phyloP scores from a whole-genome alignment of 2,797 vertebrate genomes.

The Petrocephalus sullivani region DNA sequence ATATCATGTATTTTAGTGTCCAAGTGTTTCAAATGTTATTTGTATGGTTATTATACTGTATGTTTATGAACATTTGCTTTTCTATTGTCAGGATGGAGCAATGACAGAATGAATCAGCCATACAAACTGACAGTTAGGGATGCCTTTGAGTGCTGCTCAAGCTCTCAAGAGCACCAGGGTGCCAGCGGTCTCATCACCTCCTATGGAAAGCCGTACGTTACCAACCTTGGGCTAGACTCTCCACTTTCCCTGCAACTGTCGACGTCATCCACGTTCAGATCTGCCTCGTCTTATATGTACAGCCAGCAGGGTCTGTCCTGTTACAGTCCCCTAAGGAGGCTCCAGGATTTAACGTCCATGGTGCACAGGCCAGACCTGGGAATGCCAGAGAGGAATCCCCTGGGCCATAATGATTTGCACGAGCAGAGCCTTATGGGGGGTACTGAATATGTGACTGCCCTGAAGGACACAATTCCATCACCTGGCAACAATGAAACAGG shows the following conservation, averaged over 20 bases:
- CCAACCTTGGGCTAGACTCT: slow-evolving; percentile 60
- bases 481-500: slow-evolving; percentile 46
- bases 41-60: neutral
- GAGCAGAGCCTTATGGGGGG: slow-evolving; percentile 54
- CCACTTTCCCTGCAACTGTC: slow-evolving; percentile 58
- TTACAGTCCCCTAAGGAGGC: slow-evolving; percentile 80
- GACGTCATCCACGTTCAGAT: slow-evolving; percentile 54
- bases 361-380: slow-evolving; percentile 61
- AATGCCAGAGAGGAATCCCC: slow-evolving; percentile 47
- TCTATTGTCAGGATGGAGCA: slow-evolving; percentile 71
- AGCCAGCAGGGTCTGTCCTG: slow-evolving; percentile 65
- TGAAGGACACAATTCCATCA: slow-evolving; percentile 51
- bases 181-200: slow-evolving; percentile 70
- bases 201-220: slow-evolving; percentile 72
- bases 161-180: slow-evolving; percentile 69
- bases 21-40: neutral
- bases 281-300: slow-evolving; percentile 61
- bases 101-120: slow-evolving; percentile 90
- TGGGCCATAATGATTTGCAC: slow-evolving; percentile 47
- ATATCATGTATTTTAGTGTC: neutral
- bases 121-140: slow-evolving; percentile 82
- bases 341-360: slow-evolving; percentile 78
- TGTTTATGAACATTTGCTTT: neutral
- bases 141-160: slow-evolving; percentile 70
- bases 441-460: slow-evolving; percentile 53